phyloP scores from a whole-genome alignment of 2,113 vertebrate species.

The Turdus rufiventris region DNA sequence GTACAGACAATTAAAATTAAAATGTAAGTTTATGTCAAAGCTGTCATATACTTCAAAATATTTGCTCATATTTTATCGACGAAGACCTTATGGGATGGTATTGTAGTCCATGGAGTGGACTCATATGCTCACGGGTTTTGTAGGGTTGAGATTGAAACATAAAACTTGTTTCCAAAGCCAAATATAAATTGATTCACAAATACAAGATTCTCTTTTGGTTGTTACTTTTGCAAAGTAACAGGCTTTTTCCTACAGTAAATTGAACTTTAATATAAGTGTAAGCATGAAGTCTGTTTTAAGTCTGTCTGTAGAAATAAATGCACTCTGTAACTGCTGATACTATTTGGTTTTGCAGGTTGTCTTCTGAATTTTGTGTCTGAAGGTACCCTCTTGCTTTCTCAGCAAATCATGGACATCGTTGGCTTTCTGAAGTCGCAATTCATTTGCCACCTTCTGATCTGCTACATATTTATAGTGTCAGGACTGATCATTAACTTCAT shows the following conservation, averaged over 20 bases:
- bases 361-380: slow-evolving; percentile 39
- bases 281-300: background rate
- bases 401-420: slow-evolving; percentile 80
- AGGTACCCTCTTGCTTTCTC: background rate
- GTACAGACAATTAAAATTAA: background rate
- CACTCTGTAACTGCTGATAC: background rate
- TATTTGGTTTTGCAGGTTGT: slow-evolving; percentile 58
- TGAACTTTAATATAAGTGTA: background rate
- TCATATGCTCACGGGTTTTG: background rate
- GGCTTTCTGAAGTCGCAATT: slow-evolving; percentile 90
- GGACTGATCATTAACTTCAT: slow-evolving; percentile 89
- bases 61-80: background rate
- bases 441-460: slow-evolving; percentile 87
- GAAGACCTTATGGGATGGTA: background rate
- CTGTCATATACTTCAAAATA: background rate
- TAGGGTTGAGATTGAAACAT: background rate
- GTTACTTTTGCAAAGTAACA: background rate
- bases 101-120: background rate
- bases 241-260: background rate
- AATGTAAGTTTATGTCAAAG: background rate
- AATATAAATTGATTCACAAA: background rate
- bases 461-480: slow-evolving; percentile 91
- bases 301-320: background rate
- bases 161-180: background rate
- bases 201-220: background rate